A percentile compares a stretch with the other conserved stretches of the same genome.
phyloP scores from a whole-genome alignment of 2,888 invertebrate species.

The Amphipyra tragopoginis region DNA sequence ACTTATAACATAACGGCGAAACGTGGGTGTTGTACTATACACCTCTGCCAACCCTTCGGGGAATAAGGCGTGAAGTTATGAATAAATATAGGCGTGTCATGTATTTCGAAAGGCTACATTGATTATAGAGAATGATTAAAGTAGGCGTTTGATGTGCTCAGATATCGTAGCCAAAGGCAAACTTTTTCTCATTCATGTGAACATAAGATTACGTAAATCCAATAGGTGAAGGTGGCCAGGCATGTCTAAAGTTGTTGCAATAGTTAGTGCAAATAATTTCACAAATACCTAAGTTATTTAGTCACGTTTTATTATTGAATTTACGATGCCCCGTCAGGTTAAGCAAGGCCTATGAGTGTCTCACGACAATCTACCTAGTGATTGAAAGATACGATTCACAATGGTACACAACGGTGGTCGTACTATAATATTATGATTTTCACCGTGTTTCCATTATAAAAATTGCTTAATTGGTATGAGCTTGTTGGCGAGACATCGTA shows the following conservation, averaged over 20 bases:
- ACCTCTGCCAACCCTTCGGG: too few species aligned
- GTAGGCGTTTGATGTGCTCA: slow-evolving; percentile 28
- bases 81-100: background rate
- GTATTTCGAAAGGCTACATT: slow-evolving; percentile 9
- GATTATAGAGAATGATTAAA: slow-evolving; percentile 5
- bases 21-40: too few species aligned
- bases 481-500: background rate
- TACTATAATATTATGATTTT: slow-evolving; percentile 27
- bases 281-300: slow-evolving; percentile 31
- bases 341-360: slow-evolving; percentile 8
- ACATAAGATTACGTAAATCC: slow-evolving; percentile 39
- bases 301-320: slow-evolving; percentile 43
- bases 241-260: slow-evolving; percentile 27
- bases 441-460: slow-evolving; percentile 6
- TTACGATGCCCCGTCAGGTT: slow-evolving; percentile 26
- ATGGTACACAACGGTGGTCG: slow-evolving; percentile 8
- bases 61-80: too few species aligned
- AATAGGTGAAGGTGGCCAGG: slow-evolving; percentile 31
- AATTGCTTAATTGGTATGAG: slow-evolving; percentile 8
- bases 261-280: slow-evolving; percentile 33
- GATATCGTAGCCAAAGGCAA: slow-evolving; percentile 24
- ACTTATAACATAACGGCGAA: too few species aligned
- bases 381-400: slow-evolving; percentile 47
- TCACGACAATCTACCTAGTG: slow-evolving; percentile 29
- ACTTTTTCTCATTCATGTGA: slow-evolving; percentile 21